These are phyloP conservation scores for Calliopsis andreniformis DNA, from an alignment of 1,140 invertebrate species.

Conservation along the genomic window DNA sequence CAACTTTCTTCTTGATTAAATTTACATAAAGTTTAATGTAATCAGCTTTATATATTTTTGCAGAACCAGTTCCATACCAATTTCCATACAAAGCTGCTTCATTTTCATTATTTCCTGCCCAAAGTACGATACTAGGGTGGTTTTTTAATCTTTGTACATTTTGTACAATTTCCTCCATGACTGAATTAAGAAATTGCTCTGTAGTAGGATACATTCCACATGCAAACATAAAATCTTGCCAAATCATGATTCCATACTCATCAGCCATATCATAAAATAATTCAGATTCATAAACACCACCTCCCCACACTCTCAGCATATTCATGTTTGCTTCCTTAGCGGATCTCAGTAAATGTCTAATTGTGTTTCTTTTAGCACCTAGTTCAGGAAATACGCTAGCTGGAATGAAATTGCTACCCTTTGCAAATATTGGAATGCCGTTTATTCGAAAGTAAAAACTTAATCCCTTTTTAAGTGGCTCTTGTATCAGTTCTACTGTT, in stretches of 20 bases:
- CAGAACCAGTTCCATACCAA: slow-evolving; percentile 88
- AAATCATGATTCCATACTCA: slow-evolving; percentile 90
- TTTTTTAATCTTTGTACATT: slow-evolving; percentile 92
- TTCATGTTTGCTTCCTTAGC: slow-evolving; percentile 93
- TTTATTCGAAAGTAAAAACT: slow-evolving; percentile 96
- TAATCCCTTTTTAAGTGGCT: slow-evolving; percentile 85
- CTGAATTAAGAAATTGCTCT: slow-evolving; percentile 87
- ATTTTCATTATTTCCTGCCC: slow-evolving; percentile 99
- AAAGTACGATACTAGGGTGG: slow-evolving; percentile 94
- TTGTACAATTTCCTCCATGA: slow-evolving; percentile 90
- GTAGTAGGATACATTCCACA: slow-evolving; percentile 96
- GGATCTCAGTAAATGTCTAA: slow-evolving; percentile 86
- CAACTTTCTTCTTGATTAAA: slow-evolving; percentile 87
- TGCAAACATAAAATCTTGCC: slow-evolving; percentile 99
- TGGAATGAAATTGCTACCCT: slow-evolving; percentile 98
- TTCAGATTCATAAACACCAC: slow-evolving; percentile 96
- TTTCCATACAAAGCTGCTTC: slow-evolving; percentile 93
- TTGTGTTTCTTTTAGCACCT: slow-evolving; percentile 80
- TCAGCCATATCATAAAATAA: slow-evolving; percentile 94
- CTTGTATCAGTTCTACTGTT: slow-evolving; percentile 90
- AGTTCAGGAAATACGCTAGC: slow-evolving; percentile 92
- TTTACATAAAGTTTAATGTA: slow-evolving; percentile 94
- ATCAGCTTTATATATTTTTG: slow-evolving; percentile 87
- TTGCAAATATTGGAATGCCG: slow-evolving; percentile 94
- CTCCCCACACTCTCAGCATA: slow-evolving; percentile 98